A percentile compares a stretch with the other conserved stretches of the same genome.
phyloP scores from a whole-genome alignment of 2,888 invertebrate genomes.

The Ochropacha duplaris region DNA sequence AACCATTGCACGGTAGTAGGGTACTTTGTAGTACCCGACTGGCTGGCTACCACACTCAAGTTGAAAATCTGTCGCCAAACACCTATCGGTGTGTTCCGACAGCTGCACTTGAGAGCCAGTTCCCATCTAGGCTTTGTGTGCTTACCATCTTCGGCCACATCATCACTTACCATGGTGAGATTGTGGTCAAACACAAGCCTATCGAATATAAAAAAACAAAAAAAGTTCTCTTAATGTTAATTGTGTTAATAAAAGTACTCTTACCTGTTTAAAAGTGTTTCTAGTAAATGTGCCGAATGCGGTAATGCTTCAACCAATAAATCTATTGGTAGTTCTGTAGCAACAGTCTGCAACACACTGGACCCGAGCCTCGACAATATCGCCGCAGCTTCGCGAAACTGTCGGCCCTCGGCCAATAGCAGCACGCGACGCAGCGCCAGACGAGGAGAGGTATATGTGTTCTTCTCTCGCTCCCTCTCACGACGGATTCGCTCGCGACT shows the following conservation, averaged over 20 bases:
- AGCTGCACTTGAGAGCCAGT: no score
- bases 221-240: no score
- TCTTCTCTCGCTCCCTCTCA: slow-evolving; percentile 84
- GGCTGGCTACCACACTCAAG: no score
- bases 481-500: slow-evolving; percentile 88
- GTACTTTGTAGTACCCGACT: no score
- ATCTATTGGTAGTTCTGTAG: slow-evolving; percentile 92
- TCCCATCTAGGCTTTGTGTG: no score
- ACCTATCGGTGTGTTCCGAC: no score
- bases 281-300: slow-evolving; percentile 92
- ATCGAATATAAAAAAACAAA: no score
- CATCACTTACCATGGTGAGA: no score
- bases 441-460: slow-evolving; percentile 85
- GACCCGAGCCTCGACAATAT: slow-evolving; percentile 91
- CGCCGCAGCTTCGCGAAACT: slow-evolving; percentile 95
- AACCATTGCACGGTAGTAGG: no score
- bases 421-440: slow-evolving; percentile 87
- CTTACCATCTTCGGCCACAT: no score
- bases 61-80: no score
- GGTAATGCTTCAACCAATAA: slow-evolving; percentile 94
- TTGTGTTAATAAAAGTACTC: slow-evolving; percentile 30
- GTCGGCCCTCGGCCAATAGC: slow-evolving; percentile 92
- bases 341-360: slow-evolving; percentile 89
- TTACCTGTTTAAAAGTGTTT: slow-evolving; percentile 90
- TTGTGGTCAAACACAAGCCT: no score